These are phyloP conservation scores for Lemur catta DNA, from an alignment of 2,797 vertebrate species.

Conservation along the genomic window DNA sequence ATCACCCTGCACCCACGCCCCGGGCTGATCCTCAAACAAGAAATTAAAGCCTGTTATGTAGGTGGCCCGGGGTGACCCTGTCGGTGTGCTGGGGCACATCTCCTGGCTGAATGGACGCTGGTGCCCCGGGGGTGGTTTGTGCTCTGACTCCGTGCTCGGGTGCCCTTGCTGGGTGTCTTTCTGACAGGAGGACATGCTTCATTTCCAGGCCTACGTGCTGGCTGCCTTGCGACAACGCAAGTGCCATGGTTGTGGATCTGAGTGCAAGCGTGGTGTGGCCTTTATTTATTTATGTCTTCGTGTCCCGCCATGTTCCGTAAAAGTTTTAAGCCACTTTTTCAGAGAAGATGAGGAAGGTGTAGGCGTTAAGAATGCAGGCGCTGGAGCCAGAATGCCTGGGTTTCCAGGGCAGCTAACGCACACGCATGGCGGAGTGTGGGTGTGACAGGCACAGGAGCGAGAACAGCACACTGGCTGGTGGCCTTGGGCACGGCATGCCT, in stretches of 20 bases:
- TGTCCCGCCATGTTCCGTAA: not conserved
- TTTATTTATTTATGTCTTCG: not conserved
- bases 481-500: not conserved
- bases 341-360: not conserved
- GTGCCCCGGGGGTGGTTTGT: not conserved
- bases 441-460: not conserved
- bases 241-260: not conserved
- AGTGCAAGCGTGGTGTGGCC: not conserved
- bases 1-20: not conserved
- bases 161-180: not conserved
- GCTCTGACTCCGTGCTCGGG: not conserved
- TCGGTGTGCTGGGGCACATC: not conserved
- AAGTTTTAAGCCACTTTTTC: not conserved
- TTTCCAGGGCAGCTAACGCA: not conserved
- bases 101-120: not conserved
- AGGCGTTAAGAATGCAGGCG: not conserved
- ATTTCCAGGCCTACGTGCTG: not conserved
- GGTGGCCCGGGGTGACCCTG: not conserved
- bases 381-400: not conserved
- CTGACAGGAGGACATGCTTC: not conserved
- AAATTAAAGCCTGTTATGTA: not conserved
- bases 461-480: not conserved
- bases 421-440: fast-evolving
- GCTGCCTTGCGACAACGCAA: not conserved
- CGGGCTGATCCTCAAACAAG: not conserved